phyloP scores from a whole-genome alignment of 2,113 vertebrate genomes.

The Anser cygnoides region DNA sequence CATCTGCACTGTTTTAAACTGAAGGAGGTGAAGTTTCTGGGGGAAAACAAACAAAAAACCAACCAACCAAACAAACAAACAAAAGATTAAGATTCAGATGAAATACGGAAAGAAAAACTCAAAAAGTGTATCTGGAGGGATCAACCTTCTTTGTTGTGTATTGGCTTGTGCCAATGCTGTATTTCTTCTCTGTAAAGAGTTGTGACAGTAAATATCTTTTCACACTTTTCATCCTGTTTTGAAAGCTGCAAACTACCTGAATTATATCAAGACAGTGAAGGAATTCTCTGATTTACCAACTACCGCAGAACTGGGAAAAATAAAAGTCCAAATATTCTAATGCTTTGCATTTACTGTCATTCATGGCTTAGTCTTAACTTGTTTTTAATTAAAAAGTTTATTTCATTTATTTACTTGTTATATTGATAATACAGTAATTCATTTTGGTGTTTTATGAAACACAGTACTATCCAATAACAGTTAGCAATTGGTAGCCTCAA shows the following conservation, averaged over 20 bases:
- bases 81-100: not conserved
- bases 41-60: not conserved
- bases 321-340: not conserved
- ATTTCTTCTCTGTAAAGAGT: fast-evolving
- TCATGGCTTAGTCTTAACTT: not conserved
- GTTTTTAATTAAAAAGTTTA: not conserved
- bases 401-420: not conserved
- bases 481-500: not conserved
- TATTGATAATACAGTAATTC: not conserved
- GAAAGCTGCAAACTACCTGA: not conserved
- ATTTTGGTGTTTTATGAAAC: not conserved
- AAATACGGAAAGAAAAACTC: not conserved
- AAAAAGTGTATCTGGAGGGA: not conserved
- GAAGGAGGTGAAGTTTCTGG: not conserved
- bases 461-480: not conserved
- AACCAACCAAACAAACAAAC: not conserved
- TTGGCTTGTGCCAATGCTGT: not conserved
- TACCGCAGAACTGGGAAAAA: not conserved
- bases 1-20: not conserved
- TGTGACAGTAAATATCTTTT: not conserved
- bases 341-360: not conserved
- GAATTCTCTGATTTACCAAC: not conserved
- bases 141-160: not conserved
- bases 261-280: not conserved
- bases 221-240: not conserved